Percentiles rank a stretch among this genome's conserved stretches.
Conservation (phyloP, 1,140 invertebrate species). For the Rhopalosiphum maidis region DNA sequence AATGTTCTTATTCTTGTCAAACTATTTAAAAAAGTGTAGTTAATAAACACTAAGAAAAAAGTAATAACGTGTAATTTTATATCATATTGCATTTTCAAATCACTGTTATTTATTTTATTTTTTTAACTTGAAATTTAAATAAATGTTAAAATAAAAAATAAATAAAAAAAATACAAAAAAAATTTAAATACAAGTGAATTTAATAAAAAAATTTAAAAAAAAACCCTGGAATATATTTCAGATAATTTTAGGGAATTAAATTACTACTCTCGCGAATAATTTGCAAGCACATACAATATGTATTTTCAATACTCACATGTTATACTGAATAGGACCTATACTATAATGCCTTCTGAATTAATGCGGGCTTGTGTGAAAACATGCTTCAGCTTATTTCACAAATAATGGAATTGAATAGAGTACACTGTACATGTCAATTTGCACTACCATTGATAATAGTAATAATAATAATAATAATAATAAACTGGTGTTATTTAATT, state of each 20-base stretch:
- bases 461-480: not conserved
- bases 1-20: not conserved
- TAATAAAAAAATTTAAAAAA: not conserved
- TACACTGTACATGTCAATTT: not conserved
- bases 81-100: not conserved
- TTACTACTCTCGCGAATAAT: not conserved
- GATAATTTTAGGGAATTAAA: not conserved
- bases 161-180: too few species aligned
- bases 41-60: not conserved
- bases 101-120: not conserved
- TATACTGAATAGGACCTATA: not conserved
- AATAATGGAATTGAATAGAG: not conserved
- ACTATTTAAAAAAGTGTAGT: not conserved
- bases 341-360: not conserved
- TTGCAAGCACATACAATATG: not conserved
- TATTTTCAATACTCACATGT: not conserved
- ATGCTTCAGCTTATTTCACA: not conserved
- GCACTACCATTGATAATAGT: not conserved
- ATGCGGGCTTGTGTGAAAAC: not conserved
- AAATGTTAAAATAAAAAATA: too few species aligned
- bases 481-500: not conserved
- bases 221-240: not conserved
- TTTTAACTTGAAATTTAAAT: not conserved
- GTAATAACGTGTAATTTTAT: not conserved
- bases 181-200: too few species aligned